These are phyloP conservation scores for Clarias gariepinus DNA, from an alignment of 2,113 vertebrate genomes.

Conservation along the genomic window DNA sequence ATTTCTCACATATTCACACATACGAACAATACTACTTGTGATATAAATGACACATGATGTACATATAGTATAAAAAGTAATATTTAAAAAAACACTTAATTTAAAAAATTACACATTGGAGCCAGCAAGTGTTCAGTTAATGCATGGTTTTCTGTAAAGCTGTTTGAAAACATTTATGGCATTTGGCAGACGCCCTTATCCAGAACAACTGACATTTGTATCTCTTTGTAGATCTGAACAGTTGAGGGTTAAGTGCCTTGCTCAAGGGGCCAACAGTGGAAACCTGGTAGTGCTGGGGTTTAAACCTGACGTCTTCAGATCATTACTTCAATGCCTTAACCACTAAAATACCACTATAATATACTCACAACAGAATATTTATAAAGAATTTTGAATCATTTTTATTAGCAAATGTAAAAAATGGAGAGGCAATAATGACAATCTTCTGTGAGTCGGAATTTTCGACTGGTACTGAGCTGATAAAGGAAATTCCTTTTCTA, in stretches of 20 bases:
- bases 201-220: no score
- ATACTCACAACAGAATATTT: not conserved
- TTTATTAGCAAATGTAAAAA: not conserved
- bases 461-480: not conserved
- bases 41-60: not conserved
- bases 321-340: no score
- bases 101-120: not conserved
- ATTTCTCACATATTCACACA: not conserved
- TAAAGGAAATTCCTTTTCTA: no score
- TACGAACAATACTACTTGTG: not conserved
- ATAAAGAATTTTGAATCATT: not conserved
- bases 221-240: no score
- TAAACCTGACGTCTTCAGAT: no score
- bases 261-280: no score
- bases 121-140: not conserved
- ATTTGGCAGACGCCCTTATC: no score
- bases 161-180: not conserved
- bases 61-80: not conserved
- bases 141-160: not conserved
- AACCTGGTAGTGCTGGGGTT: no score
- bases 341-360: not conserved
- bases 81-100: not conserved
- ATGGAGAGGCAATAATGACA: not conserved
- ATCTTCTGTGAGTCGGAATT: not conserved
- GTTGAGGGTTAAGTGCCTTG: no score